These are phyloP conservation scores for Epinephelus lanceolatus DNA, from an alignment of 2,113 vertebrate species.

Conservation along the genomic window DNA sequence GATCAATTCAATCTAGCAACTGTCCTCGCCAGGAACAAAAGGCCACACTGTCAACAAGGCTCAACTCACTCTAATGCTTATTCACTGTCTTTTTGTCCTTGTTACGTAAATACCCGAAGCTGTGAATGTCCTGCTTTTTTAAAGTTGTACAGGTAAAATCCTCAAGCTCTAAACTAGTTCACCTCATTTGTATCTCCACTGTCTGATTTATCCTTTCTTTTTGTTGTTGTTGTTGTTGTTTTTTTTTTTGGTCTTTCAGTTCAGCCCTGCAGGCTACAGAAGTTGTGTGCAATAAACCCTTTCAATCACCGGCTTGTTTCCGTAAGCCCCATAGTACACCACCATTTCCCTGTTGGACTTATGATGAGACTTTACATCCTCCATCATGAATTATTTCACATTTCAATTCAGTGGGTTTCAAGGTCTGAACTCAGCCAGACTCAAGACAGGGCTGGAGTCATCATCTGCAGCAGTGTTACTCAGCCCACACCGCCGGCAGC, in stretches of 20 bases:
- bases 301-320: conserved; percentile 33
- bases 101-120: conserved; percentile 47
- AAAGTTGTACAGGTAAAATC: conserved; percentile 21
- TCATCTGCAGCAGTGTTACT: conserved; percentile 25
- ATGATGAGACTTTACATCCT: conserved; percentile 35
- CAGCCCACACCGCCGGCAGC: background rate
- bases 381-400: conserved; percentile 31
- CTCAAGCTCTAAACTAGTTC: background rate
- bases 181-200: background rate
- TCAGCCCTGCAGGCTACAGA: background rate
- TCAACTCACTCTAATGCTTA: conserved; percentile 66
- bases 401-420: conserved; percentile 41
- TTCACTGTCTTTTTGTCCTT: conserved; percentile 63
- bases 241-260: background rate
- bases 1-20: conserved; percentile 78
- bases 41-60: conserved; percentile 77
- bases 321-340: background rate
- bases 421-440: conserved; percentile 40
- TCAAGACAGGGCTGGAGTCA: conserved; percentile 10
- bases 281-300: background rate
- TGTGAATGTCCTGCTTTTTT: conserved; percentile 15
- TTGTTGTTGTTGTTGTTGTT: background rate
- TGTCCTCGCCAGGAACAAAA: conserved; percentile 77
- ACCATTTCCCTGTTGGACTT: conserved; percentile 21
- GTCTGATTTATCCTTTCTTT: background rate